A percentile compares a stretch with the other conserved stretches of the same genome.
These are phyloP conservation scores for Trachymyrmex septentrionalis DNA, from an alignment of 1,140 invertebrate genomes.

Conservation along the genomic window DNA sequence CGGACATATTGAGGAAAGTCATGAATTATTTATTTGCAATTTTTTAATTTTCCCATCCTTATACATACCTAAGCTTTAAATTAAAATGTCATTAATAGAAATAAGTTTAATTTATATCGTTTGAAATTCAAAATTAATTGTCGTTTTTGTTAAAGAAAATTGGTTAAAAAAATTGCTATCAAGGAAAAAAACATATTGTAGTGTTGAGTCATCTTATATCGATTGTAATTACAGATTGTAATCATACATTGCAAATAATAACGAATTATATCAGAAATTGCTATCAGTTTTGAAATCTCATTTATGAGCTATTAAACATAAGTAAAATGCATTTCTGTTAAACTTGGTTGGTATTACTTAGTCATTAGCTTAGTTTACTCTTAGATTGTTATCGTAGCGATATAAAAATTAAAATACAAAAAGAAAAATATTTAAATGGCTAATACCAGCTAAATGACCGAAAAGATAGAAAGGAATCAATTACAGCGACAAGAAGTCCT, in stretches of 20 bases:
- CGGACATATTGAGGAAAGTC: neutral
- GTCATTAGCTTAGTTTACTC: neutral
- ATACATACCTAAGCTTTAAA: neutral
- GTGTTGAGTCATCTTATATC: too few relatives aligned
- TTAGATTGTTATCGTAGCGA: neutral
- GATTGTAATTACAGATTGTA: neutral
- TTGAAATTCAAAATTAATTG: neutral
- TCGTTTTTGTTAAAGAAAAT: neutral
- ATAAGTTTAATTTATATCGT: neutral
- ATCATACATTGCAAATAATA: neutral
- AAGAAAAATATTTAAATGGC: neutral
- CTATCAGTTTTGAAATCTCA: neutral
- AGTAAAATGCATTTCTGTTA: neutral
- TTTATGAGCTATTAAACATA: neutral
- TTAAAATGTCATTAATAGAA: neutral
- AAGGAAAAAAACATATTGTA: too few relatives aligned
- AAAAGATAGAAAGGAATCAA: neutral
- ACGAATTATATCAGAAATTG: neutral
- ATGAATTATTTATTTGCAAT: neutral
- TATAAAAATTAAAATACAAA: neutral
- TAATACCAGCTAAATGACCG: neutral
- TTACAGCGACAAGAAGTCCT: neutral
- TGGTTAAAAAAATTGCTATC: neutral
- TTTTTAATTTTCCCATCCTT: neutral
- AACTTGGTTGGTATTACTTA: too few relatives aligned